Base-by-base conservation (phyloP, 2,888 invertebrate species). In the Ormyrus rosae region DNA sequence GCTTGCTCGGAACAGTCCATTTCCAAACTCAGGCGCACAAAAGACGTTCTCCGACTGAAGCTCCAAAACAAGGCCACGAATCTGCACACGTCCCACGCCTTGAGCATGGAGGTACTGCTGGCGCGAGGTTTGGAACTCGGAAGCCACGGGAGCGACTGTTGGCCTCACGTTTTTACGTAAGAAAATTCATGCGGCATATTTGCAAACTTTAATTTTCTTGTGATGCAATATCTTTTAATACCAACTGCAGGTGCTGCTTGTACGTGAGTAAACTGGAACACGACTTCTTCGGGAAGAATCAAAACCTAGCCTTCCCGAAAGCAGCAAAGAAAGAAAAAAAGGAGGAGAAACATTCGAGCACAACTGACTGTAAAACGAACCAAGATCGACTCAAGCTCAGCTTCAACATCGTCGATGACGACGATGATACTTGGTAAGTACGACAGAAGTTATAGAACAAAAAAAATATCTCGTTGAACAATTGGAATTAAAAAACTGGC, bases 201-300 rank as follows among this genome's bases (percentile, higher is more conserved):
- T n/a, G 13, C 34, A 34, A 34, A 4, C 34, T 34, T 34, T 5
- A 11, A 70, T 58, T 56, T 6, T n/a, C 0, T 13, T 45, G 58
- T 58, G 0, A 13, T 13, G 7, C 11, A 11, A 55, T 63, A 13
- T 51, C 34, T 65, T 46, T 11, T 64, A 5, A 63, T 10, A 0
- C 34, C 34, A 34, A 34, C 34, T 34, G 34, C 34, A 94, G 94
- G 81, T 98, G 98, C 34, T 98, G 98, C 85, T 95, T 98, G 58
- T 98, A 98, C 89, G 96, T 98, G 6, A 96, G 97, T 5, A 96
- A 96, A 86, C 91, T 98, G 87, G 99, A 99, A 87, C 97, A 98
- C 89, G 95, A 95, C 0, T 94, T 97, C 84, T 98, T 98, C 86
- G 97, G 97, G 48, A 95, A 95, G 86, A 96, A 96, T 85, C 95